Percentiles rank a stretch among this genome's conserved stretches.
Conservation (phyloP, 1,140 invertebrate genomes). For the Drosophila bocki region DNA sequence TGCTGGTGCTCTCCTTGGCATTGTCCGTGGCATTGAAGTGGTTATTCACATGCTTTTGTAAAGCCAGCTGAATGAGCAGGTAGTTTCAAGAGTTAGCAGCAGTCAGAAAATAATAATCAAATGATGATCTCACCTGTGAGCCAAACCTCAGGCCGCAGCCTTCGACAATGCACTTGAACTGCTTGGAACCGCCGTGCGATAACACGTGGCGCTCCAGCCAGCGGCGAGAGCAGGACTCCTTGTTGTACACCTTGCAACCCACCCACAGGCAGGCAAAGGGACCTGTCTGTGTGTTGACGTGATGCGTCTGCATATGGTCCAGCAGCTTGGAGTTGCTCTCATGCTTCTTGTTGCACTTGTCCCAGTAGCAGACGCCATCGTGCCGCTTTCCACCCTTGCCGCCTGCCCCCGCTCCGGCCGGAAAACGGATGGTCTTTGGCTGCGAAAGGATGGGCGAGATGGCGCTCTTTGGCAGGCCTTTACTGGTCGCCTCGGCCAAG, state of each 20-base stretch:
- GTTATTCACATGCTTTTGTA: constrained; percentile 96
- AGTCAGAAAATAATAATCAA: background rate
- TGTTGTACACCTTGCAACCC: constrained; percentile 97
- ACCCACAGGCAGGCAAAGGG: constrained; percentile 96
- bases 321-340: constrained; percentile 92
- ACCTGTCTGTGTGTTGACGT: constrained; percentile 93
- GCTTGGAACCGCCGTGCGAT: constrained; percentile 96
- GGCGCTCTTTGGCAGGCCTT: constrained; percentile 78
- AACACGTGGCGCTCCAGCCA: constrained; percentile 97
- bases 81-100: constrained; percentile 6
- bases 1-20: constrained; percentile 86
- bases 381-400: constrained; percentile 84
- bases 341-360: constrained; percentile 92
- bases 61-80: constrained; percentile 89
- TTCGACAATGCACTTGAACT: constrained; percentile 97
- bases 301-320: constrained; percentile 95
- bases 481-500: constrained; percentile 60
- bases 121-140: constrained; percentile 89
- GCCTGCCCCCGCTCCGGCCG: constrained; percentile 85
- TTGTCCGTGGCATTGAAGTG: constrained; percentile 92
- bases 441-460: constrained; percentile 90
- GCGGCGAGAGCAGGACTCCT: constrained; percentile 94
- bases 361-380: constrained; percentile 91
- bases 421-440: constrained; percentile 92
- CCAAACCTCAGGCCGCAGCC: constrained; percentile 96